Evolutionary conservation across 1,140 invertebrate genomes (phyloP), one percentile per base, ranked within the genome.

Genomic region (Cataglyphis hispanica): DNA sequence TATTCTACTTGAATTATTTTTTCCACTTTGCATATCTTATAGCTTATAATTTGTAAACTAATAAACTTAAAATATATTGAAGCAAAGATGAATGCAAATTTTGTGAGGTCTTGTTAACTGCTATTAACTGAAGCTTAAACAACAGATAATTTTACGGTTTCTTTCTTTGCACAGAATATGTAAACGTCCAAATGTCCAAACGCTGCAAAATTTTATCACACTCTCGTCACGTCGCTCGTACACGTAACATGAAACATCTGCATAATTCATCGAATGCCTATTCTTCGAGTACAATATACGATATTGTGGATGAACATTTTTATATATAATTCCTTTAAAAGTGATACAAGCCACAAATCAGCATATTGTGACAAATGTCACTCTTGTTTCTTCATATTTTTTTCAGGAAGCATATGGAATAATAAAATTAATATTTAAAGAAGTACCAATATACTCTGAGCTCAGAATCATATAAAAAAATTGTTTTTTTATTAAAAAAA

Each of bases 221-320:
- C 7, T 25, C 53, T 74, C 31, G 34, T 74, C 53, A 74, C 70
- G 70, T 74, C 34, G 31, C 70, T 60, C 13, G 13, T 53, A 74
- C 70, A 74, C 53, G 70, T 60, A 74, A 58, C n/a, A 74, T 58
- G n/a, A 74, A 74, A 74, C 31, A 31, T 74, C n/a, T 37, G 53
- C 50, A 74, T 74, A 56, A 74, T 74, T 74, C 53, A 58, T 74
- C 22, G 11, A 58, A 40, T 37, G 6, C n/a, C 46, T 13, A 74
- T 25, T 53, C 50, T 27, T 56, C 16, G 31, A 58, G n/a, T 56
- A 13, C 25, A 53, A 74, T 74, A 46, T 46, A 46, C 13, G 13
- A 46, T 46, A 50, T 74, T 53, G 6, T 40, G 34, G 2, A n/a
- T 22, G 19, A 40, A 74, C 3, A 60, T n/a, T 19, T 50, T 74